A percentile compares a stretch with the other conserved stretches of the same genome.
Evolutionary conservation across 2,113 vertebrate species (phyloP).

Genomic region (Elachura formosa): DNA sequence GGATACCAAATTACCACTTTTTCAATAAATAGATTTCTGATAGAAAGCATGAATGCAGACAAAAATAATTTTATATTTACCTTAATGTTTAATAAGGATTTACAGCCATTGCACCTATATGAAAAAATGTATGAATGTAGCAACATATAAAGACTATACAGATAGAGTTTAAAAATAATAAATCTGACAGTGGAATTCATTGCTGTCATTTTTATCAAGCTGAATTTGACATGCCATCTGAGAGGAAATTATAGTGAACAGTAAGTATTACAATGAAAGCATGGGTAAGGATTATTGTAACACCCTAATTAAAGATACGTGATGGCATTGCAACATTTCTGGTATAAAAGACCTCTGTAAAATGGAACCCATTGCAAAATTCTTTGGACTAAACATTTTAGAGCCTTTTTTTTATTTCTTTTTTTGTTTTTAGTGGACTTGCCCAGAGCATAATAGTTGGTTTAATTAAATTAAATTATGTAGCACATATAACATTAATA

Average conservation of each 20-base stretch:
- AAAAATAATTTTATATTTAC: background rate
- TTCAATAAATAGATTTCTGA: background rate
- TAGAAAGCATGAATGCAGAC: background rate
- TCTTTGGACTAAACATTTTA: background rate
- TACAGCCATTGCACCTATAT: background rate
- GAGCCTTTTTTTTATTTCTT: background rate
- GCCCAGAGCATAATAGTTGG: background rate
- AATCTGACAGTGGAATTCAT: background rate
- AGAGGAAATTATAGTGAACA: background rate
- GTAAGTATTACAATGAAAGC: background rate
- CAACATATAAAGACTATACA: rapidly evolving
- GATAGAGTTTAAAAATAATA: no score
- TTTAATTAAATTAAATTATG: background rate
- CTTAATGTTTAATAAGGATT: background rate
- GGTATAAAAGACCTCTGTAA: background rate
- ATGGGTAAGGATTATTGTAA: background rate
- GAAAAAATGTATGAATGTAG: background rate
- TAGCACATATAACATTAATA: background rate
- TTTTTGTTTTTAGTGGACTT: background rate
- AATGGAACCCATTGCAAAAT: background rate
- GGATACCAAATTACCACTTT: background rate
- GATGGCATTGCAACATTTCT: background rate
- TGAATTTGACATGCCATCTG: background rate
- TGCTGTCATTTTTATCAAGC: background rate
- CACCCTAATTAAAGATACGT: background rate